phyloP scores from a whole-genome alignment of 2,888 invertebrate species.

The Thecophora atra region DNA sequence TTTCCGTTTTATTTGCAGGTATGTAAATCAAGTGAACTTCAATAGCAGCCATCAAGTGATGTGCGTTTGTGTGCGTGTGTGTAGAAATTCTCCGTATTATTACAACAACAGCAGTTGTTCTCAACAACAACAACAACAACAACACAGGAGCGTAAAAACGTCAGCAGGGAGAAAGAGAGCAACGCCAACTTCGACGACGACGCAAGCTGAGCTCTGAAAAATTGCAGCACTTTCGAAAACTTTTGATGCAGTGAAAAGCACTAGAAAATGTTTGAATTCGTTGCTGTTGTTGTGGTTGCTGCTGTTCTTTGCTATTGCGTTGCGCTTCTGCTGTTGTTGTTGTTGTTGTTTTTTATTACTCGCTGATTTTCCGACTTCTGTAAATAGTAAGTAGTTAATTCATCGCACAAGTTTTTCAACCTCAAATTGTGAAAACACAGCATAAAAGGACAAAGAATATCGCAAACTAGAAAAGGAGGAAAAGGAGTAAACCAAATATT shows the following conservation, averaged over 20 bases:
- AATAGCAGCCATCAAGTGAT: constrained; percentile 53
- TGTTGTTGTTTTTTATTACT: too few relatives aligned
- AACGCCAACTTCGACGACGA: not conserved
- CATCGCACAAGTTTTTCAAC: too few relatives aligned
- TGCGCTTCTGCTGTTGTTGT: too few relatives aligned
- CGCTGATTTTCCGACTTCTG: too few relatives aligned
- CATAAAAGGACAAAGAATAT: too few relatives aligned
- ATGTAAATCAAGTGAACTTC: constrained; percentile 56
- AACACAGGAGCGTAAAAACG: not conserved
- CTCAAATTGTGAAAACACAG: too few relatives aligned
- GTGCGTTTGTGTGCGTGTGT: constrained; percentile 13
- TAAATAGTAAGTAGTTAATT: too few relatives aligned
- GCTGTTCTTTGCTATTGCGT: not conserved
- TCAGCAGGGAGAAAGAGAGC: constrained; percentile 5
- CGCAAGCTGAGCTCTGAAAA: too few relatives aligned
- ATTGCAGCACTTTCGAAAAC: constrained; percentile 36
- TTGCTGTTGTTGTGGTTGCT: not conserved
- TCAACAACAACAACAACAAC: not conserved
- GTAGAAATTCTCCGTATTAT: not conserved
- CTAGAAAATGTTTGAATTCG: constrained; percentile 33
- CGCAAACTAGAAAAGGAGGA: too few relatives aligned
- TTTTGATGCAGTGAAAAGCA: constrained; percentile 38
- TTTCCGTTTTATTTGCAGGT: constrained; percentile 46
- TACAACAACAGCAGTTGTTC: not conserved
- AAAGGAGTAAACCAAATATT: too few relatives aligned